A percentile compares a stretch with the other conserved stretches of the same genome.
These are phyloP conservation scores for Sebastes umbrosus DNA, from an alignment of 2,797 vertebrate species.

Conservation along the genomic window DNA sequence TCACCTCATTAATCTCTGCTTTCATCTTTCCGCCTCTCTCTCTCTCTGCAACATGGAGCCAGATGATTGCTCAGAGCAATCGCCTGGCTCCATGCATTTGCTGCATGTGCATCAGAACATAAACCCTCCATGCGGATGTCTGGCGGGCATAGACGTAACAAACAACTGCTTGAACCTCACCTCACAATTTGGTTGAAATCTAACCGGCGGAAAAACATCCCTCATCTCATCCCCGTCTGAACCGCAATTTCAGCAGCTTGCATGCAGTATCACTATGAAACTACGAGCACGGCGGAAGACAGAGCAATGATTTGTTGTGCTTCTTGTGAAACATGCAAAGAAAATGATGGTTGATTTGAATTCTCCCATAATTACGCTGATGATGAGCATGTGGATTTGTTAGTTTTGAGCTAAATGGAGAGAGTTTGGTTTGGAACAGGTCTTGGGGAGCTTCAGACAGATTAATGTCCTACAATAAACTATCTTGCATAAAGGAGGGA, in stretches of 20 bases:
- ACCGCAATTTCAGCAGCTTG: conserved; percentile 28
- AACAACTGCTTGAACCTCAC: conserved; percentile 41
- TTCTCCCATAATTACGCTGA: conserved; percentile 43
- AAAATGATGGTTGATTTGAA: conserved; percentile 67
- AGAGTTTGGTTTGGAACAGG: conserved; percentile 47
- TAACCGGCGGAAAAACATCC: conserved; percentile 44
- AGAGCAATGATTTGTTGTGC: conserved; percentile 25
- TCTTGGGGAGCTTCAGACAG: conserved; percentile 22
- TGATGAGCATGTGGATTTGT: conserved; percentile 40
- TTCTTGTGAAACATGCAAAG: conserved; percentile 33
- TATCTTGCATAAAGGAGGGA: conserved; percentile 14
- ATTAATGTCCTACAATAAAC: conserved; percentile 39
- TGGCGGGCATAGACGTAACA: conserved; percentile 37
- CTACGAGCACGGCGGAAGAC: neutral
- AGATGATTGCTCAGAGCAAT: conserved; percentile 37
- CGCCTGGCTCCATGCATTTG: conserved; percentile 35
- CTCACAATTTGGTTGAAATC: conserved; percentile 48
- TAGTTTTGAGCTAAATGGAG: conserved; percentile 38
- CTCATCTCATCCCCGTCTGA: conserved; percentile 30
- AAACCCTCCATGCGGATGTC: conserved; percentile 25
- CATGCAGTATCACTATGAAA: conserved; percentile 17
- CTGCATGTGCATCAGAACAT: conserved; percentile 36
- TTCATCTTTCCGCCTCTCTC: conserved; percentile 47
- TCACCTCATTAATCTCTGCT: conserved; percentile 63
- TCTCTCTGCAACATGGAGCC: conserved; percentile 31